Evolutionary conservation across 1,140 invertebrate species (phyloP).

Genomic region (Papilio machaon): DNA sequence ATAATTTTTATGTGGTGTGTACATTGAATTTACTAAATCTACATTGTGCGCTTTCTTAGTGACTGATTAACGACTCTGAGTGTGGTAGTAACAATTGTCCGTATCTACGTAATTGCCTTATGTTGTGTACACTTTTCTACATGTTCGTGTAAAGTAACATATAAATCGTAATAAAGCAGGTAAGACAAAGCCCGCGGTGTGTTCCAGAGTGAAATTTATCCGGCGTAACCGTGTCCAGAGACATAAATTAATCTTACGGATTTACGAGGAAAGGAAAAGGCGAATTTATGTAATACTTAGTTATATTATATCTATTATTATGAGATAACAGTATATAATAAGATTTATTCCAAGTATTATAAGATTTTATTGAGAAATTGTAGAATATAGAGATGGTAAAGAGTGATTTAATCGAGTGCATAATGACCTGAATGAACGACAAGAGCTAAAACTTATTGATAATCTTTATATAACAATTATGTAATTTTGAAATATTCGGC

Average conservation of each 20-base stretch:
- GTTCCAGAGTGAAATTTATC: conserved; percentile 19
- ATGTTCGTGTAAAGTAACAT: neutral
- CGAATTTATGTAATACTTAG: conserved; percentile 4
- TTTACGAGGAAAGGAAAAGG: conserved; percentile 17
- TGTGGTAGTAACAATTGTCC: neutral
- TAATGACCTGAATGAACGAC: too few relatives aligned
- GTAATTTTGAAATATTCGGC: too few relatives aligned
- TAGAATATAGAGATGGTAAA: too few relatives aligned
- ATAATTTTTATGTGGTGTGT: too few relatives aligned
- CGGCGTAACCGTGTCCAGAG: conserved; percentile 21
- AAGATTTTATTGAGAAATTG: too few relatives aligned
- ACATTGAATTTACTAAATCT: too few relatives aligned
- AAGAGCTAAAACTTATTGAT: too few relatives aligned
- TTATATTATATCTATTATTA: neutral
- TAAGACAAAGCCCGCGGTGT: conserved; percentile 21
- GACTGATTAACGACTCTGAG: neutral
- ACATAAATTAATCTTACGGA: conserved; percentile 24
- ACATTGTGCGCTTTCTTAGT: neutral
- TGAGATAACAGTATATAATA: neutral
- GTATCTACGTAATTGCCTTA: neutral
- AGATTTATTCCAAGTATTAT: too few relatives aligned
- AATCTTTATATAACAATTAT: too few relatives aligned
- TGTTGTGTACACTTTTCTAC: neutral
- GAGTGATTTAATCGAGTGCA: too few relatives aligned
- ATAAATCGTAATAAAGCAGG: conserved; percentile 25